Evolutionary conservation across 2,888 invertebrate species (phyloP).

Genomic region (Dryococelus australis): DNA sequence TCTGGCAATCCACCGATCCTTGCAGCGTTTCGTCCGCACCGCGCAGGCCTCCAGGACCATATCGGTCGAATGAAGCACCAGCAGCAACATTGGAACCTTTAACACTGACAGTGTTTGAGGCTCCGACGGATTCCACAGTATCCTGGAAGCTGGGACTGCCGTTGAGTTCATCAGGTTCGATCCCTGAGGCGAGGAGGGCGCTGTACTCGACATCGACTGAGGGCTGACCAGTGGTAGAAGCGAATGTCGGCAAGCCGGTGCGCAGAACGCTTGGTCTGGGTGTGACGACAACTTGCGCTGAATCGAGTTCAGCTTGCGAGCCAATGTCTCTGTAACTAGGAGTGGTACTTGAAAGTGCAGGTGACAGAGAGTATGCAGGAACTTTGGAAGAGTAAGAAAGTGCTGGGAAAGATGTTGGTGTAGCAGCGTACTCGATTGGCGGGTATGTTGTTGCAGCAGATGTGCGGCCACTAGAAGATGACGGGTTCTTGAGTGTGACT

Average conservation of each 20-base stretch:
- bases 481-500: slow-evolving; percentile 24
- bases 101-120: neutral
- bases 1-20: slow-evolving; percentile 61
- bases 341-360: neutral
- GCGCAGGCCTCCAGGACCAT: slow-evolving; percentile 69
- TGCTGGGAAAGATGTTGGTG: neutral
- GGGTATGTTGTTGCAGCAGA: slow-evolving; percentile 24
- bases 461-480: neutral
- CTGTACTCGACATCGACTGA: neutral
- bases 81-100: slow-evolving; percentile 55
- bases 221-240: neutral
- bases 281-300: neutral
- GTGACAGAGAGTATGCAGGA: neutral
- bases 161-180: slow-evolving; percentile 7
- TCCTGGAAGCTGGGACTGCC: slow-evolving; percentile 17
- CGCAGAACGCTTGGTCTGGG: neutral
- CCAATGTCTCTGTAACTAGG: neutral
- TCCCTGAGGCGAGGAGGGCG: neutral
- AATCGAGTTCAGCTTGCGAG: neutral
- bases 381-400: neutral
- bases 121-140: neutral
- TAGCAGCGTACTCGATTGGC: slow-evolving; percentile 6
- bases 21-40: slow-evolving; percentile 66
- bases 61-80: slow-evolving; percentile 61
- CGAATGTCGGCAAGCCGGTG: neutral